Percentiles rank a stretch among this genome's conserved stretches.
Conservation (phyloP, 30 jellyfish, hydroid and myxozoan species). For the Pseudorhiza aurosa region DNA sequence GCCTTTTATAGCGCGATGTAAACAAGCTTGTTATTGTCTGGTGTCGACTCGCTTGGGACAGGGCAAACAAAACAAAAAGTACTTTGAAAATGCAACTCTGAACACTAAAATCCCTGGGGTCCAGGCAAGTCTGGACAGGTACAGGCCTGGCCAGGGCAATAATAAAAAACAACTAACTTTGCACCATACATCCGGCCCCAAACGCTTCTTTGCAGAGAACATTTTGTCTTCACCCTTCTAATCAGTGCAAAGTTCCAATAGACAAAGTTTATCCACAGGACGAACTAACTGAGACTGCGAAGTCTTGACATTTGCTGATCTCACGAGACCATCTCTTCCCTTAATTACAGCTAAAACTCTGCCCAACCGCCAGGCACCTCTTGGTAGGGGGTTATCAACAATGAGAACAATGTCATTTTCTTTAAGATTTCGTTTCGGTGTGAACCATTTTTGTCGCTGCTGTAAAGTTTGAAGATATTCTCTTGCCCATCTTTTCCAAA, state of each 20-base stretch:
- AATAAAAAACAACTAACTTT: not conserved
- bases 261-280: constrained; percentile 2
- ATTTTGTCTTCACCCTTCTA: not conserved
- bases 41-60: too few species aligned
- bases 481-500: constrained; percentile 65
- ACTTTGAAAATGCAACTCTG: too few species aligned
- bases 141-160: too few species aligned
- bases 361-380: constrained; percentile 26
- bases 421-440: constrained; percentile 17
- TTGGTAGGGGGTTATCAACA: constrained; percentile 24
- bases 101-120: too few species aligned
- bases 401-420: constrained; percentile 47
- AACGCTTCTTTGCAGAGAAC: not conserved
- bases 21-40: too few species aligned
- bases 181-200: constrained; percentile 1
- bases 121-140: too few species aligned
- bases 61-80: too few species aligned
- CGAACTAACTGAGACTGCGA: not conserved
- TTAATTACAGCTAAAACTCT: not conserved
- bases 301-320: constrained; percentile 14
- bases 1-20: too few species aligned
- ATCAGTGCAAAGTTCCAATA: constrained; percentile 5
- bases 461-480: constrained; percentile 69
- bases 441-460: constrained; percentile 49
- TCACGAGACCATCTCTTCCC: constrained; percentile 25